phyloP scores from a whole-genome alignment of 2,113 vertebrate species.

The Hirundichthys speculiger region DNA sequence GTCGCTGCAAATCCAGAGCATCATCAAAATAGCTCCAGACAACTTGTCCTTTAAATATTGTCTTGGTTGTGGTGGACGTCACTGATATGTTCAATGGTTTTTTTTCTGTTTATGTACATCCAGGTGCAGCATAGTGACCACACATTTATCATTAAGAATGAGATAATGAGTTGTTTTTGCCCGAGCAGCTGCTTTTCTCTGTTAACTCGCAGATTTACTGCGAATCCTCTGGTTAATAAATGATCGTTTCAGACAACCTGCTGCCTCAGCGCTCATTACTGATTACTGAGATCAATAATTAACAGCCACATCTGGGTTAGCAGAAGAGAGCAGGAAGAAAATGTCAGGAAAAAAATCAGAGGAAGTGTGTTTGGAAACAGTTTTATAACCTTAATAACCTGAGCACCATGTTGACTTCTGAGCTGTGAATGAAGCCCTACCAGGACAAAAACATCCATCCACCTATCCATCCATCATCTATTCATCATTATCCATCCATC shows the following conservation, averaged over 20 bases:
- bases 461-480: too few species aligned
- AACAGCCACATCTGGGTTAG: background rate
- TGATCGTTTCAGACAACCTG: conserved; percentile 21
- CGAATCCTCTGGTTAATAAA: conserved; percentile 34
- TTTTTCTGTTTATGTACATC: too few species aligned
- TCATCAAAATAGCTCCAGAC: too few species aligned
- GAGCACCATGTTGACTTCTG: too few species aligned
- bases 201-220: background rate
- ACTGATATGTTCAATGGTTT: too few species aligned
- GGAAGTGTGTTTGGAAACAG: background rate
- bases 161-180: background rate
- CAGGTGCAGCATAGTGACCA: too few species aligned
- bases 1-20: background rate
- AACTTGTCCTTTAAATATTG: too few species aligned
- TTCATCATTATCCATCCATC: too few species aligned
- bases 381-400: too few species aligned
- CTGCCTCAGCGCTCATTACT: conserved; percentile 12
- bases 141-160: background rate
- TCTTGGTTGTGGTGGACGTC: too few species aligned
- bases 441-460: too few species aligned
- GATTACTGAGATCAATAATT: background rate
- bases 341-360: background rate
- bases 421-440: too few species aligned
- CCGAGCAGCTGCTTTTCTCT: background rate
- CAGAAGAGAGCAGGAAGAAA: background rate